Evolutionary conservation across 92 coral and sea anemone species (phyloP).

Genomic region (Parazoanthus swiftii): DNA sequence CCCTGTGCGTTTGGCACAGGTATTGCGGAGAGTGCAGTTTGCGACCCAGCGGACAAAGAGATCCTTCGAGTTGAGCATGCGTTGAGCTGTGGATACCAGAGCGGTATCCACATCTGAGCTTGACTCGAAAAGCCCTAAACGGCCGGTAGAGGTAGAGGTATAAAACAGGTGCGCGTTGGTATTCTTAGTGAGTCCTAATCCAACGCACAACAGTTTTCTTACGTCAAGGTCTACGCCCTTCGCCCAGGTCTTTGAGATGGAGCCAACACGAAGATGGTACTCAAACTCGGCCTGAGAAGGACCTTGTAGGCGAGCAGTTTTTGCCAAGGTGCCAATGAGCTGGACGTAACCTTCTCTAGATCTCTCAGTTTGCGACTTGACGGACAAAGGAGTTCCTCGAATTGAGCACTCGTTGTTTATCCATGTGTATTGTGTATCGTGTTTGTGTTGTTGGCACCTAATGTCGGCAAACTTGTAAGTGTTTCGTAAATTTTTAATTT

Average conservation of each 20-base stretch:
- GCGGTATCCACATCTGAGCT: not conserved
- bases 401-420: too few species aligned
- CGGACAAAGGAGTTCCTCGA: too few species aligned
- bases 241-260: slow-evolving; percentile 7
- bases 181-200: not conserved
- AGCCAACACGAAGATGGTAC: not conserved
- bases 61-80: not conserved
- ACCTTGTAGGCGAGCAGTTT: slow-evolving; percentile 17
- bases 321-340: slow-evolving; percentile 6
- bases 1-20: not conserved
- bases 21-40: not conserved
- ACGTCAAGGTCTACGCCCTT: not conserved
- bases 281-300: slow-evolving; percentile 18
- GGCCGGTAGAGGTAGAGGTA: not conserved
- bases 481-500: too few species aligned
- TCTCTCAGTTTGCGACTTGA: too few species aligned
- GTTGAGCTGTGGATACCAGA: not conserved
- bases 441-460: slow-evolving; percentile 7
- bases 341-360: slow-evolving; percentile 19
- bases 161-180: not conserved
- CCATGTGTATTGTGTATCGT: too few species aligned
- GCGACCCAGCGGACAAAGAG: not conserved
- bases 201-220: not conserved
- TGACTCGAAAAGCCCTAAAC: not conserved
- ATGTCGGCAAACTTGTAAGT: not conserved